Base-by-base conservation (phyloP, 2,888 invertebrate genomes). In the Caenorhabditis sp. region DNA sequence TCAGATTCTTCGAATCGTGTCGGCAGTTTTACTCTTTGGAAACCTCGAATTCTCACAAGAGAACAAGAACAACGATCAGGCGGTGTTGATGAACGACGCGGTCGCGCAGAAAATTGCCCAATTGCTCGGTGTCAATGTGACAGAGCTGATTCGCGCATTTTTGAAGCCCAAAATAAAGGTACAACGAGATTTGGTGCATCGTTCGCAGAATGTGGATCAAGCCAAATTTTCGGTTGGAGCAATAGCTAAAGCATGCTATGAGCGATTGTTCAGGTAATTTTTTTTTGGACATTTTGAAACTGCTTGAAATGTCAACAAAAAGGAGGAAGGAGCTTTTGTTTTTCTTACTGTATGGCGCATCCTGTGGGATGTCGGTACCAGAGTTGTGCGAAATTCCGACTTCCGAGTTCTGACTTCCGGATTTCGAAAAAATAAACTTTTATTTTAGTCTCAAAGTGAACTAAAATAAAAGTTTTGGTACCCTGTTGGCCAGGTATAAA, bases 11-110 rank as follows among this genome's bases (percentile, higher is more conserved):
- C 92, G 94, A 79, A 94, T 96, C 87, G 94, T 97, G 8, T 96
- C 96, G 14, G 93, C 97, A 0, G 95, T 95, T 0, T 92, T 99
- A 89, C 91, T 96, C 69, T 96, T 99, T 89, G 97, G 97, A 21
- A 96, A 95, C 86, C 96, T 99, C 95, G 94, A 95, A 89, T 99
- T 99, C 90, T 94, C 95, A 81, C 95, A 97, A 89, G 97, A 99
- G 88, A 92, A 74, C 43, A 92, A 97, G 85, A 97, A 95, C 89
- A 94, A 94, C 1, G 99, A 99, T 89, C 97, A 99, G 89, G 97
- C 99, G 1, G 95, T 95, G 1, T 89, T 99, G 73, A 97, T 97
- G 0, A 97, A 97, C 87, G 97, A 99, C 88, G 97, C 97, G 0
- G 88, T 89, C 87, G 76, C 76, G 10, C 97, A 99, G 89, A 97